phyloP scores from a whole-genome alignment of 2,797 vertebrate species.

The Chaetodon trifasciatus region DNA sequence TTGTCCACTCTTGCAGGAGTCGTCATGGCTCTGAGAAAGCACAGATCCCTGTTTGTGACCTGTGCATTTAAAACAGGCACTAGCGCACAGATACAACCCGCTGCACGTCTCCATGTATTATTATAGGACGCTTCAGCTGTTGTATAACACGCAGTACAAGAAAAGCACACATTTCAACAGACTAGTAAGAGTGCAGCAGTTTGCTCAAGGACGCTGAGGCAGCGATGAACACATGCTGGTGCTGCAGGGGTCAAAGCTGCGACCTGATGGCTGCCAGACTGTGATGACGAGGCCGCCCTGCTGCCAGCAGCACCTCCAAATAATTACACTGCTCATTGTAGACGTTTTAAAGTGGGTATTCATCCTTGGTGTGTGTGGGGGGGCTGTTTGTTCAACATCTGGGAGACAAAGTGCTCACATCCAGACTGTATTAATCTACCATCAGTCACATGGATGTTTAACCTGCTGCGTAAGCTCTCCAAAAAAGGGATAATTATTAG shows the following conservation, averaged over 20 bases:
- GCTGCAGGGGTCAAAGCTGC: background rate
- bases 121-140: background rate
- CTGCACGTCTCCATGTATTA: background rate
- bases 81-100: background rate
- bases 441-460: no score
- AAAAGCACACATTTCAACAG: background rate
- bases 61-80: background rate
- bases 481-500: no score
- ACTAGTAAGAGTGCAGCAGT: background rate
- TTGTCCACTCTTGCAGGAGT: background rate
- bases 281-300: no score
- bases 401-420: no score
- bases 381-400: no score
- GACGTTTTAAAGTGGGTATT: no score
- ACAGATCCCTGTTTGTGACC: background rate
- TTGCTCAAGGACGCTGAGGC: conserved; percentile 2
- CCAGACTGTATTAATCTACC: no score
- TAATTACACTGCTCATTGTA: no score
- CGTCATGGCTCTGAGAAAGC: background rate
- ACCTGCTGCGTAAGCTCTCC: no score
- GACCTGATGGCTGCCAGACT: background rate
- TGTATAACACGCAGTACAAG: background rate
- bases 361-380: no score
- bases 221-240: conserved; percentile 5
- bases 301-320: no score